A percentile compares a stretch with the other conserved stretches of the same genome.
These are phyloP conservation scores for Hemiscyllium ocellatum DNA, from an alignment of 2,113 vertebrate genomes.

Conservation along the genomic window DNA sequence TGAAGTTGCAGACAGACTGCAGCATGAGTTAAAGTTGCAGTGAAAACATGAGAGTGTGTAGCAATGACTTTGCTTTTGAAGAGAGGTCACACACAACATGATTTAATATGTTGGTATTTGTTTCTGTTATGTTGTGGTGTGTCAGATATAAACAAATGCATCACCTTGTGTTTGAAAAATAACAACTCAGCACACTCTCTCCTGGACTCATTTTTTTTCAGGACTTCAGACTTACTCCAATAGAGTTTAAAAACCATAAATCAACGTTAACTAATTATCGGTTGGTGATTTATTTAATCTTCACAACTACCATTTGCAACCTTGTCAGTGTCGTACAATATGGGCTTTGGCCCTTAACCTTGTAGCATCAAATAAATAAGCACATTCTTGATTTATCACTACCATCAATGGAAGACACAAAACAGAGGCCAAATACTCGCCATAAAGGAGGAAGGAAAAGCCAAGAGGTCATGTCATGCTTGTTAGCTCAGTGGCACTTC, in stretches of 20 bases:
- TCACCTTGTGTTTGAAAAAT: not conserved
- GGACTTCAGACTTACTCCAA: not conserved
- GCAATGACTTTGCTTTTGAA: not conserved
- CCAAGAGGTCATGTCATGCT: not conserved
- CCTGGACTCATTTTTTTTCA: not conserved
- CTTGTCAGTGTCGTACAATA: not conserved
- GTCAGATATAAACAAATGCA: not conserved
- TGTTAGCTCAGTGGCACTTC: not conserved
- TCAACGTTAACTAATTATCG: not conserved
- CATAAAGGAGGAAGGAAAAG: not conserved
- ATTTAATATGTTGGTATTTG: not conserved
- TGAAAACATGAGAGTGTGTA: not conserved
- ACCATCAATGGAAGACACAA: not conserved
- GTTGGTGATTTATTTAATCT: constrained; percentile 4
- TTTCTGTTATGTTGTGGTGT: not conserved
- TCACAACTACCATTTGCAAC: not conserved
- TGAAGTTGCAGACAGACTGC: not conserved
- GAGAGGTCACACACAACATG: not conserved
- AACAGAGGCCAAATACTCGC: not conserved
- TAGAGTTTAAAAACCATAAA: not conserved
- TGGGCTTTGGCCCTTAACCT: not conserved
- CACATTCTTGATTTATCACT: not conserved
- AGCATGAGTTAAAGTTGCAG: not conserved
- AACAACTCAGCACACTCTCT: not conserved
- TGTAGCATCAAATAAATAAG: not conserved